Conservation (phyloP, 2,797 vertebrate genomes). For the Scarus forsteni region DNA sequence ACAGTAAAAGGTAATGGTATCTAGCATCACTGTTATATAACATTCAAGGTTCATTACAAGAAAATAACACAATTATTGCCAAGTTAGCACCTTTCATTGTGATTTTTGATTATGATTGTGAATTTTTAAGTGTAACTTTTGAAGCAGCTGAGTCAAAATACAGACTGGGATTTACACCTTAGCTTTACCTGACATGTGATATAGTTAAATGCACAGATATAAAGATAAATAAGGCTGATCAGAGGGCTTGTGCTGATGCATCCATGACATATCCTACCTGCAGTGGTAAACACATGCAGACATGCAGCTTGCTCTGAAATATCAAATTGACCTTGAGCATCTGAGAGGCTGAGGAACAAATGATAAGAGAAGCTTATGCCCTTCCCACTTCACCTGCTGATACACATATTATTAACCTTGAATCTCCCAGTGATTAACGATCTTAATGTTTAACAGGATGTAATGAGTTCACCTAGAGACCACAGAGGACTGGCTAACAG, state of each 20-base stretch:
- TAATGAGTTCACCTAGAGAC: slow-evolving; percentile 42
- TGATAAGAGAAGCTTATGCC: slow-evolving; percentile 33
- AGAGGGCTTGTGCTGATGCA: background rate
- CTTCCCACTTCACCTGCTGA: slow-evolving; percentile 9
- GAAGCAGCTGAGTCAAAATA: background rate
- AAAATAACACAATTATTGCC: background rate
- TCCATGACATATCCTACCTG: background rate
- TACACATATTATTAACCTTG: background rate
- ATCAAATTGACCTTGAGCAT: slow-evolving; percentile 73
- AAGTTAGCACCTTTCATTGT: background rate
- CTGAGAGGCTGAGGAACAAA: slow-evolving; percentile 14
- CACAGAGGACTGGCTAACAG: slow-evolving; percentile 56
- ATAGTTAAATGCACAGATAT: too few relatives aligned
- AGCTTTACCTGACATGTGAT: background rate
- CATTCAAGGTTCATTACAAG: background rate
- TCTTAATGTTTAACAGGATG: background rate
- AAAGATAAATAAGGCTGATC: background rate
- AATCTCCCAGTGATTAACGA: background rate
- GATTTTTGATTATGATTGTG: too few relatives aligned
- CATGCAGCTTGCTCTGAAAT: slow-evolving; percentile 2
- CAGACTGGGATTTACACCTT: background rate
- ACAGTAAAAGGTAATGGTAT: too few relatives aligned
- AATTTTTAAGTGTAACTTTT: too few relatives aligned
- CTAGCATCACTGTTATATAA: too few relatives aligned
- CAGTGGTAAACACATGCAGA: background rate